Evolutionary conservation across 2,797 vertebrate genomes (phyloP).

Genomic region (Nasua narica): DNA sequence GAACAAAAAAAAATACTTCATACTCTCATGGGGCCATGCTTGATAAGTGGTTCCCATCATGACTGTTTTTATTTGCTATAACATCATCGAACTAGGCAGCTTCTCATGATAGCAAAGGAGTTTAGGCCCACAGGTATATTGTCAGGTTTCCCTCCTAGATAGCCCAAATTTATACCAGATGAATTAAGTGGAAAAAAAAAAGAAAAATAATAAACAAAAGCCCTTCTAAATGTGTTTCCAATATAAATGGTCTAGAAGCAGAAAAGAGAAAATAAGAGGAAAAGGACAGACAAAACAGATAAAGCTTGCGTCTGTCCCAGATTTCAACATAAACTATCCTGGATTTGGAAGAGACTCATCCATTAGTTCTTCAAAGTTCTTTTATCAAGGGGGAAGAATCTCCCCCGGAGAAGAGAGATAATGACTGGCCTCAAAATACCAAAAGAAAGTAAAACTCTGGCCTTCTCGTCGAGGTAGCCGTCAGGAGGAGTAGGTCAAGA

Average conservation of each 20-base stretch:
- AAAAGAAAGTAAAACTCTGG: neutral
- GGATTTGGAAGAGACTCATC: neutral
- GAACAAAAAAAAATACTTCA: neutral
- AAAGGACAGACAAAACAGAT: slow-evolving; percentile 23
- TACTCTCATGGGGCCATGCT: neutral
- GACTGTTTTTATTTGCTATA: neutral
- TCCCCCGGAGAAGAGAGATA: slow-evolving; percentile 6
- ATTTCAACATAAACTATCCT: neutral
- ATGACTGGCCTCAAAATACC: neutral
- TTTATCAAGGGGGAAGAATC: neutral
- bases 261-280: neutral
- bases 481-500: neutral
- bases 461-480: neutral
- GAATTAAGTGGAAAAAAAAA: neutral
- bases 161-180: slow-evolving; percentile 39
- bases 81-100: neutral
- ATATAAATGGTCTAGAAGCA: slow-evolving; percentile 45
- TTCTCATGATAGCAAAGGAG: neutral
- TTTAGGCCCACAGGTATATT: neutral
- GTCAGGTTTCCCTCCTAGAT: slow-evolving; percentile 27
- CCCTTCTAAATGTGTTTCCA: slow-evolving; percentile 49
- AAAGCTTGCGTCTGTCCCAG: slow-evolving; percentile 8
- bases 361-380: neutral
- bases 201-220: slow-evolving; percentile 49
- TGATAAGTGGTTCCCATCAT: neutral